Base-by-base conservation (phyloP, 2,113 vertebrate genomes). In the Sinocyclocheilus anshuiensis region DNA sequence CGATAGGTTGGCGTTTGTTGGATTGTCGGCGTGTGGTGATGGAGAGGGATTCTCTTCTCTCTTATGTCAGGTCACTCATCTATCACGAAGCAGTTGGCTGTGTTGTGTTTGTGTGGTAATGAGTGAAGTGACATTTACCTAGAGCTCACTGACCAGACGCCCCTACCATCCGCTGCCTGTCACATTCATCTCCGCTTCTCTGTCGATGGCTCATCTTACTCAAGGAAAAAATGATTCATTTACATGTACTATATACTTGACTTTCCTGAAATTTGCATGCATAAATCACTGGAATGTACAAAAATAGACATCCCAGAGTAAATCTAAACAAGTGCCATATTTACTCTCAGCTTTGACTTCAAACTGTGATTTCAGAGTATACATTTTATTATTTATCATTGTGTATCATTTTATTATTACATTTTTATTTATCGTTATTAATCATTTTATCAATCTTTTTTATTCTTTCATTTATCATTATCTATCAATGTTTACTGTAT, bases 111-210 rank as follows among this genome's bases (percentile, higher is more conserved):
- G 92, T 84, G 91, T 86, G 89, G 92, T 94, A 94, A 94, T 94
- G 93, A 94, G 90, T 92, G 85, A 89, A 90, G 92, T 94, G 94
- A 95, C 94, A 95, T 95, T 95, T 93, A 94, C 93, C 92, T 89
- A 92, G 93, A 92, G 92, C 50, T 10, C 87, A 71, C 88, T 81
- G 91, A 77, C 89, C 88, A 89, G 24, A 84, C 90, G 92, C 91
- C 92, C 4, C 86, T 26, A 85, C 78, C 88, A 45, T 90, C 90
- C 89, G 12, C 83, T 89, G 90, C 89, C 92, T 69, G 89, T 92
- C 92, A 88, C 89, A 55, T 83, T 92, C 92, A 93, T 94, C 92
- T 93, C 90, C 88, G 90, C 91, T 93, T 94, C 93, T 93, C 92
- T 87, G 87, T 92, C 90, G 91, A 88, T 87, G 83, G 26, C 90